A percentile compares a stretch with the other conserved stretches of the same genome.
Conservation (phyloP, 2,797 vertebrate species). For the Leucoraja ocellata region DNA sequence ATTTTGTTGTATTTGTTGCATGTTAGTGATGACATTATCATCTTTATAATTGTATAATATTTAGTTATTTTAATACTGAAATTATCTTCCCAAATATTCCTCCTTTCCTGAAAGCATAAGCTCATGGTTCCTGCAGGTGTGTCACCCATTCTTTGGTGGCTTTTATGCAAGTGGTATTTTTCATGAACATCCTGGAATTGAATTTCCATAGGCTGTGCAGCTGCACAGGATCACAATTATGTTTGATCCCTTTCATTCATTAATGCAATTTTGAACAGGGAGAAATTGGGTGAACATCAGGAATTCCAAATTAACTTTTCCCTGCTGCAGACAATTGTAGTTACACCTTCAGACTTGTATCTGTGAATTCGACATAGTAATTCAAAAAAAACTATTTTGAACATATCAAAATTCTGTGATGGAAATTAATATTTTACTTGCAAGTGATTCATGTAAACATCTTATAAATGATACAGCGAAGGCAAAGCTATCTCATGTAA, state of each 20-base stretch:
- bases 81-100: background rate
- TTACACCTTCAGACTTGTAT: background rate
- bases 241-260: background rate
- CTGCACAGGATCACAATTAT: background rate
- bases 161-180: background rate
- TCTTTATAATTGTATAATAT: background rate
- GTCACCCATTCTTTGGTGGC: background rate
- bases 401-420: background rate
- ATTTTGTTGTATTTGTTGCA: background rate
- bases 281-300: background rate
- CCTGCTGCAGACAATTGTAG: background rate
- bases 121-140: background rate
- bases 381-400: background rate
- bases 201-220: background rate
- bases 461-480: background rate
- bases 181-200: background rate
- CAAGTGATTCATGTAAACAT: background rate
- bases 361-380: background rate
- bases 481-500: background rate
- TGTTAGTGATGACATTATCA: background rate
- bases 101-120: background rate
- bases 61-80: background rate
- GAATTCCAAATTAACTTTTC: background rate
- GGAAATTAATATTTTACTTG: background rate
- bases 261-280: background rate